A percentile compares a stretch with the other conserved stretches of the same genome.
These are phyloP conservation scores for Ailurus styani DNA, from an alignment of 2,113 vertebrate species.

Conservation along the genomic window DNA sequence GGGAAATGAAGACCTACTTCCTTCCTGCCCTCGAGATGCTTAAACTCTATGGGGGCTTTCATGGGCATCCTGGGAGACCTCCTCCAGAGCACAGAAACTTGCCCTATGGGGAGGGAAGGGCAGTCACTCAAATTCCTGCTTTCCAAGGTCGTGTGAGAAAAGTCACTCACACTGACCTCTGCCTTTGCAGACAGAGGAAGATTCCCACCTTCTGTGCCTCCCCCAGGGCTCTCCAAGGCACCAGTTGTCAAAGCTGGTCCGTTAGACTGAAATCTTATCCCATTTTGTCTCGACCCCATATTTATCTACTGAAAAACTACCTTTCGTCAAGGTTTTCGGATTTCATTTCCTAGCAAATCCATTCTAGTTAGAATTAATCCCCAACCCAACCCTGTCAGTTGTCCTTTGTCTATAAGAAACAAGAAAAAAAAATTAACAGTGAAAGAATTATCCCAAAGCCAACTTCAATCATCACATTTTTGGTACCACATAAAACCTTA, in stretches of 20 bases:
- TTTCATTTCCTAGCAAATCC: not conserved
- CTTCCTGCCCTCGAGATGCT: not conserved
- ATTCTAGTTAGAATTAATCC: not conserved
- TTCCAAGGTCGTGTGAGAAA: not conserved
- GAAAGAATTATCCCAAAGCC: not conserved
- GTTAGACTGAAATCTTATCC: not conserved
- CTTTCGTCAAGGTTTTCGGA: not conserved
- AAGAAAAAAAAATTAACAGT: not conserved
- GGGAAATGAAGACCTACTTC: not conserved
- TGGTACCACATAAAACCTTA: not conserved
- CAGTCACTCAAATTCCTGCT: not conserved
- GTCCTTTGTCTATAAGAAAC: not conserved
- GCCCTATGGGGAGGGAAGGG: fast-evolving
- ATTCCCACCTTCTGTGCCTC: too few species aligned
- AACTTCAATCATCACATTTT: not conserved
- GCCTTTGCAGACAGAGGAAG: not conserved
- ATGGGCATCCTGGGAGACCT: fast-evolving
- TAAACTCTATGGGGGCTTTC: not conserved
- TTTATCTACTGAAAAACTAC: not conserved
- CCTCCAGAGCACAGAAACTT: not conserved
- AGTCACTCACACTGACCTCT: fast-evolving
- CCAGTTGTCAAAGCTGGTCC: not conserved
- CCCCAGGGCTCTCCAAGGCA: not conserved
- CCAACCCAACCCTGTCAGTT: not conserved
- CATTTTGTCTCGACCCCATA: not conserved